phyloP scores from a whole-genome alignment of 2,888 invertebrate species.

The Brachycybe producta region DNA sequence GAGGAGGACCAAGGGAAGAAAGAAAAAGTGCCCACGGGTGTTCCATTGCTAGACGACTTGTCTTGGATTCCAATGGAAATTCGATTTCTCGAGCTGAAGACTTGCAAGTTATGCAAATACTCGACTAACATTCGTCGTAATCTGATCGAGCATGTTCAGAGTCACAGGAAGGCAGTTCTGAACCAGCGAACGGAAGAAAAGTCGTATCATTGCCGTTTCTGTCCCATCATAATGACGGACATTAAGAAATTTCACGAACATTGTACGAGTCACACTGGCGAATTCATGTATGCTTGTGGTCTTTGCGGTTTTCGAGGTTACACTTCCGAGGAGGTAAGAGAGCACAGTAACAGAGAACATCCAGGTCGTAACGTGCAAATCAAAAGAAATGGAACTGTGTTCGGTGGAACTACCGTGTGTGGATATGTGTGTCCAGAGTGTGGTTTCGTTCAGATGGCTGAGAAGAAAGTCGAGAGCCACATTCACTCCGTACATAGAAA shows the following conservation, averaged over 20 bases:
- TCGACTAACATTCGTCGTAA: background rate
- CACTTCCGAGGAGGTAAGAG: background rate
- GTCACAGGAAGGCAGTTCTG: background rate
- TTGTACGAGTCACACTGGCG: slow-evolving; percentile 61
- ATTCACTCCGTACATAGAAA: slow-evolving; percentile 41
- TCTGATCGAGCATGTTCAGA: slow-evolving; percentile 10
- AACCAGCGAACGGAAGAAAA: background rate
- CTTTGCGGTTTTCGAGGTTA: slow-evolving; percentile 37
- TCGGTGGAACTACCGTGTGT: background rate
- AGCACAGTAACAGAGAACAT: slow-evolving; percentile 1
- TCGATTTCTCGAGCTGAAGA: background rate
- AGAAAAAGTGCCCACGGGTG: background rate
- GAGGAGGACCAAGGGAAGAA: background rate
- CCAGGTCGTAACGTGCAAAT: background rate
- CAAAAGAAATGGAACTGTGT: background rate
- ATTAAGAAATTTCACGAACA: slow-evolving; percentile 51
- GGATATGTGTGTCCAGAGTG: slow-evolving; percentile 58
- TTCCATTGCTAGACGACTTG: slow-evolving; percentile 5
- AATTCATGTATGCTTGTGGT: slow-evolving; percentile 53
- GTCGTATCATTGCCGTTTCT: slow-evolving; percentile 31
- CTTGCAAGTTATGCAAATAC: slow-evolving; percentile 4
- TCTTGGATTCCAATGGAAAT: slow-evolving; percentile 5
- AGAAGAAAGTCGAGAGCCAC: slow-evolving; percentile 49
- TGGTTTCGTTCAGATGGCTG: slow-evolving; percentile 55
- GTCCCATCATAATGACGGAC: slow-evolving; percentile 24